Percentiles rank a stretch among this genome's conserved stretches.
Conservation (phyloP, 1,140 invertebrate genomes). For the Maconellicoccus hirsutus region DNA sequence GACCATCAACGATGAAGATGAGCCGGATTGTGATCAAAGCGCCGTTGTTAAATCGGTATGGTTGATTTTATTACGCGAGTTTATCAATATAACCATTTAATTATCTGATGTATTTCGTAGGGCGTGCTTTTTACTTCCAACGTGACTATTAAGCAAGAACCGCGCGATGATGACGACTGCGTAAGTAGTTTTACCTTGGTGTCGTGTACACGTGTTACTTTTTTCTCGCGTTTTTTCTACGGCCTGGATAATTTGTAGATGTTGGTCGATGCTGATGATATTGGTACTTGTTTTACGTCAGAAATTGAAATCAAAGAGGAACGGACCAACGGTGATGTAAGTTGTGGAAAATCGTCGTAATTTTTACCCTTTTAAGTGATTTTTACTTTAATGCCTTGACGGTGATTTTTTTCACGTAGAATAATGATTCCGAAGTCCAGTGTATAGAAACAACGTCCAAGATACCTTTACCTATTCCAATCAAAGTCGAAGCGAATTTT, state of each 20-base stretch:
- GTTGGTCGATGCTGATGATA: not conserved
- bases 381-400: not conserved
- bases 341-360: not conserved
- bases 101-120: not conserved
- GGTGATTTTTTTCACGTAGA: not conserved
- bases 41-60: too few species aligned
- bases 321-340: not conserved
- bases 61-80: too few species aligned
- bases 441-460: not conserved
- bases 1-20: too few species aligned
- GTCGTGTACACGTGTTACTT: not conserved
- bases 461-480: not conserved
- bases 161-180: not conserved
- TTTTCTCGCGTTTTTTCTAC: too few species aligned
- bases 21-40: too few species aligned
- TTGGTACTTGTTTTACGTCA: not conserved
- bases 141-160: not conserved
- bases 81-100: too few species aligned
- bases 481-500: not conserved
- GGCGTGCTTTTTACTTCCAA: not conserved
- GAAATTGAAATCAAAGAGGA: constrained; percentile 1
- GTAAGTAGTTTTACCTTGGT: not conserved
- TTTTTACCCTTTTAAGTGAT: not conserved
- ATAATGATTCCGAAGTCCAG: not conserved
- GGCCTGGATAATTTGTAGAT: not conserved